phyloP scores from a whole-genome alignment of 2,888 invertebrate species.

The Sialis lutaria region DNA sequence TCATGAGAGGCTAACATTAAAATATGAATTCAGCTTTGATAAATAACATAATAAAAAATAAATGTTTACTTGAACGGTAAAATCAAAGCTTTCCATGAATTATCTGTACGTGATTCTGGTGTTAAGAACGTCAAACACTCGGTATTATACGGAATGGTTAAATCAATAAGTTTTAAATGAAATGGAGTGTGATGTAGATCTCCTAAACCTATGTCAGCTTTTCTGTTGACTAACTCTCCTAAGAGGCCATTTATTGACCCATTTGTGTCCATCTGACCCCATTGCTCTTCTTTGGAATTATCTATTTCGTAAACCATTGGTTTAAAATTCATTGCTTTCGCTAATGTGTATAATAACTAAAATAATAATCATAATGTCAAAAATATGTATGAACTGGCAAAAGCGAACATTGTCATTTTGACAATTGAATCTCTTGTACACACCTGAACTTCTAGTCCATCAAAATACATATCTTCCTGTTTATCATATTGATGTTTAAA shows the following conservation, averaged over 20 bases:
- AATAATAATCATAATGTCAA: slow-evolving; percentile 13
- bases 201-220: slow-evolving; percentile 56
- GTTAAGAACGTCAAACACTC: slow-evolving; percentile 74
- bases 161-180: slow-evolving; percentile 48
- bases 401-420: background rate
- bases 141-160: slow-evolving; percentile 61
- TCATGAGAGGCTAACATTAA: no score
- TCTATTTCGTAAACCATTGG: slow-evolving; percentile 46
- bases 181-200: slow-evolving; percentile 59
- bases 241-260: slow-evolving; percentile 53
- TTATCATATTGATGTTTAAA: no score
- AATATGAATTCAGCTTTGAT: no score
- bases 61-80: slow-evolving; percentile 61
- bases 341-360: slow-evolving; percentile 47
- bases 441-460: slow-evolving; percentile 57
- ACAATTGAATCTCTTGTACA: background rate
- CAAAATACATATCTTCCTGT: slow-evolving; percentile 19
- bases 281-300: slow-evolving; percentile 40
- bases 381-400: no score
- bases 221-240: slow-evolving; percentile 49
- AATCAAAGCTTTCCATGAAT: slow-evolving; percentile 70
- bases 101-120: slow-evolving; percentile 62
- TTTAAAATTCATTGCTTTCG: slow-evolving; percentile 52
- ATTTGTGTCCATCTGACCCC: slow-evolving; percentile 47
- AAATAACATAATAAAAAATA: no score